These are phyloP conservation scores for Channa maculata DNA, from an alignment of 2,113 vertebrate genomes.

Conservation along the genomic window DNA sequence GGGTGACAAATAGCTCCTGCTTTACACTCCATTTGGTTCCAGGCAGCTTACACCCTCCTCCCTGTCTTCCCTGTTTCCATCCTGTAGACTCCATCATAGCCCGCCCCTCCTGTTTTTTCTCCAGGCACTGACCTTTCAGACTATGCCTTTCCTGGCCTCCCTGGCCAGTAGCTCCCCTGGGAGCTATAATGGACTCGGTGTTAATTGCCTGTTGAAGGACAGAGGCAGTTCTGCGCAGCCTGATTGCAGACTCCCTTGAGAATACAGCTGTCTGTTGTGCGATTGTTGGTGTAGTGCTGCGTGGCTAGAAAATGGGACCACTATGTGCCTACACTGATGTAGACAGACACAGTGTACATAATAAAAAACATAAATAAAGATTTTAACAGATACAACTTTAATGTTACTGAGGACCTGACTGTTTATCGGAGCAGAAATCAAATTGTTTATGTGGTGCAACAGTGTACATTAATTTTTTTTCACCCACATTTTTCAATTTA, in stretches of 20 bases:
- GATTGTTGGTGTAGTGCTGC: slow-evolving; percentile 82
- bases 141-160: slow-evolving; percentile 82
- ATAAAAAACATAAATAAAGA: neutral
- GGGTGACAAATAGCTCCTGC: slow-evolving; percentile 87
- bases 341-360: slow-evolving; percentile 19
- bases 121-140: slow-evolving; percentile 88
- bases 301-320: slow-evolving; percentile 60
- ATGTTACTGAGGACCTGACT: slow-evolving; percentile 1
- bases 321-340: slow-evolving; percentile 44
- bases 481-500: neutral
- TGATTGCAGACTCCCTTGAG: slow-evolving; percentile 86
- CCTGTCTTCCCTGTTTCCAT: slow-evolving; percentile 66
- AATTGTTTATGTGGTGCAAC: neutral
- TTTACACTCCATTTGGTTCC: slow-evolving; percentile 88
- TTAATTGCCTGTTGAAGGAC: slow-evolving; percentile 92
- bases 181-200: slow-evolving; percentile 87
- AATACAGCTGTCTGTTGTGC: slow-evolving; percentile 85
- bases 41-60: slow-evolving; percentile 77
- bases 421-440: neutral
- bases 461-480: neutral
- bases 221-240: slow-evolving; percentile 85
- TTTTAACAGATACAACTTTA: slow-evolving; percentile 18
- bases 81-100: slow-evolving; percentile 61
- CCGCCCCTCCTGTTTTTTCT: slow-evolving; percentile 78
- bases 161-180: slow-evolving; percentile 76